phyloP scores from a whole-genome alignment of 2,797 vertebrate genomes.

The Otolemur crassicaudatus region DNA sequence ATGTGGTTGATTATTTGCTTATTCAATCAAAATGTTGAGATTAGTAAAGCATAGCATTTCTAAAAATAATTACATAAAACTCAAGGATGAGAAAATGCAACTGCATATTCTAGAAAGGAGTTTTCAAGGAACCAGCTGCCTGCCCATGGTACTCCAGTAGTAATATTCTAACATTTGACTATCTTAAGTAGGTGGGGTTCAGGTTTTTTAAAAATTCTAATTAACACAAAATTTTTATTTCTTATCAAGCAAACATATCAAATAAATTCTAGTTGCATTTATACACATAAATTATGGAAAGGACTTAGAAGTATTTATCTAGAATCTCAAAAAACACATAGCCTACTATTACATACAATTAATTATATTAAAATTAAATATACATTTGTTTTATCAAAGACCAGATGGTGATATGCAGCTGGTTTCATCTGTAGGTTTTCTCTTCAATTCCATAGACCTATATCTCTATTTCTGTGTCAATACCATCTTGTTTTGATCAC shows the following conservation, averaged over 20 bases:
- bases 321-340: background rate
- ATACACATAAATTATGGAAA: background rate
- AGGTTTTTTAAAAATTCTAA: slow-evolving; percentile 12
- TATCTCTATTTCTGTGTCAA: no score
- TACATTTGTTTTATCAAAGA: background rate
- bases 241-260: background rate
- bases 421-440: no score
- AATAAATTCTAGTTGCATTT: background rate
- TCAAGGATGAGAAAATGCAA: background rate
- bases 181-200: background rate
- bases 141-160: no score
- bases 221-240: background rate
- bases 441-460: no score
- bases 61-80: background rate
- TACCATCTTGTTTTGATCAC: no score
- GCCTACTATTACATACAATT: background rate
- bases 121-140: background rate
- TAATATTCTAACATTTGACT: background rate
- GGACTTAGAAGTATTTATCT: background rate
- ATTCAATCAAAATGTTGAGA: background rate
- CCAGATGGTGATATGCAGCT: no score
- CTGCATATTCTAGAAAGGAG: background rate
- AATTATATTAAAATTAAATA: slow-evolving; percentile 16
- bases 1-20: slow-evolving; percentile 31
- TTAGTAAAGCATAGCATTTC: background rate